Evolutionary conservation across 2,113 vertebrate genomes (phyloP).

Genomic region (Callaeas wilsoni): DNA sequence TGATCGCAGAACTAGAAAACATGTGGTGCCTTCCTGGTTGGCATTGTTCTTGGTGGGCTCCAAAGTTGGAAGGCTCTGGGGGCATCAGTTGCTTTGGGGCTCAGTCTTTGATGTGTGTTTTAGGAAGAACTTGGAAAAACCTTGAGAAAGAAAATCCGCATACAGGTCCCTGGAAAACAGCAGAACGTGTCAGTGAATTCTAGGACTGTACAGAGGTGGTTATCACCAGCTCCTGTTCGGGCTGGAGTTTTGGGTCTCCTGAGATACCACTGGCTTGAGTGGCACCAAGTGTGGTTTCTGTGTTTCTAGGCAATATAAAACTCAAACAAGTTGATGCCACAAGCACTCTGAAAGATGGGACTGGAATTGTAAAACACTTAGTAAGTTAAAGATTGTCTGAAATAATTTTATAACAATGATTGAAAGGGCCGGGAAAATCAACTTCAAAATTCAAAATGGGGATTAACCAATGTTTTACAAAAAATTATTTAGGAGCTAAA

Average conservation of each 20-base stretch:
- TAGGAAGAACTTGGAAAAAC: neutral
- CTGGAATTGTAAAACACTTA: neutral
- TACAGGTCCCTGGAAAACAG: neutral
- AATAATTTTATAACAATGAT: neutral
- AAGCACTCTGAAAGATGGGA: neutral
- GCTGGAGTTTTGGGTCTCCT: neutral
- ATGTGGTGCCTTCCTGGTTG: neutral
- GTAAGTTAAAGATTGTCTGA: neutral
- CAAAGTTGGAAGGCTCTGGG: neutral
- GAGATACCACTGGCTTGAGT: neutral
- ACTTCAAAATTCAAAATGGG: neutral
- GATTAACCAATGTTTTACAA: neutral
- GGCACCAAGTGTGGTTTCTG: neutral
- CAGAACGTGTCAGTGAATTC: neutral
- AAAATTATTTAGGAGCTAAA: neutral
- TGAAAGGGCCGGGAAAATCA: neutral
- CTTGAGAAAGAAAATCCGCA: neutral
- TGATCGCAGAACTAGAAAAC: neutral
- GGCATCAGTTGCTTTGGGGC: neutral
- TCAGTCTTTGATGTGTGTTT: neutral
- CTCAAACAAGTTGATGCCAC: neutral
- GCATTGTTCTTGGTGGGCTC: neutral
- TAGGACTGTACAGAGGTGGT: neutral
- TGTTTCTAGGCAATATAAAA: neutral
- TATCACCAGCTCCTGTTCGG: rapidly evolving